A percentile compares a stretch with the other conserved stretches of the same genome.
These are phyloP conservation scores for Phragmatobia fuliginosa DNA, from an alignment of 2,888 invertebrate species.

Conservation along the genomic window DNA sequence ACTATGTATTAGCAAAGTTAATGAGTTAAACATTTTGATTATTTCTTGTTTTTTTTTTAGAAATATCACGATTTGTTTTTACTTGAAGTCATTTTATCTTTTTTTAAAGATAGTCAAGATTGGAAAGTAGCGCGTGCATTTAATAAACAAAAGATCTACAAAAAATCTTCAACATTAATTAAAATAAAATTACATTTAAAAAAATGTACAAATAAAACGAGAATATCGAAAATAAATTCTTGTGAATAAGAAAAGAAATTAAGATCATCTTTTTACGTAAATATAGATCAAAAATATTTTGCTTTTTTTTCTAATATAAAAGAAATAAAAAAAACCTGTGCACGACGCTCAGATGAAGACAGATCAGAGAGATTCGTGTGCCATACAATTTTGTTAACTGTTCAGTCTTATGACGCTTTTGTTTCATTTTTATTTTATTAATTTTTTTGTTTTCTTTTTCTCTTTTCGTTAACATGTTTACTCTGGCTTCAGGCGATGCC, in stretches of 20 bases:
- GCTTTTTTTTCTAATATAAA: neutral
- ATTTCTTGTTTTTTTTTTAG: conserved; percentile 46
- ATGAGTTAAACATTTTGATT: conserved; percentile 43
- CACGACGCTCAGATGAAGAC: conserved; percentile 51
- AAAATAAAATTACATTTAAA: neutral
- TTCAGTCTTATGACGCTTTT: conserved; percentile 85
- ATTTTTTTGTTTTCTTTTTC: conserved; percentile 39
- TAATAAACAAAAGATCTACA: conserved; percentile 6
- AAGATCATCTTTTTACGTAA: neutral
- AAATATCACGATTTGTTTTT: conserved; percentile 50
- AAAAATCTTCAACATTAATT: neutral
- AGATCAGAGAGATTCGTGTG: conserved; percentile 58
- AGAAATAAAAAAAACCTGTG: conserved; percentile 20
- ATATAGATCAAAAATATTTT: neutral
- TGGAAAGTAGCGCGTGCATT: conserved; percentile 50
- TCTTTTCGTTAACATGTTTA: conserved; percentile 80
- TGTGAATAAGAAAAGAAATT: neutral
- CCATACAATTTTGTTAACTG: conserved; percentile 74
- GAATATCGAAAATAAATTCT: neutral
- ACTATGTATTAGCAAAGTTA: conserved; percentile 48
- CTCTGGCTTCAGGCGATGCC: conserved; percentile 98
- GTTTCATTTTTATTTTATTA: conserved; percentile 56
- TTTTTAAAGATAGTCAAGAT: conserved; percentile 52
- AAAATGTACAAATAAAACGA: neutral
- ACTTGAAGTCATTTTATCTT: conserved; percentile 36